phyloP scores from a whole-genome alignment of 1,140 invertebrate species.

The Drosophila erecta region DNA sequence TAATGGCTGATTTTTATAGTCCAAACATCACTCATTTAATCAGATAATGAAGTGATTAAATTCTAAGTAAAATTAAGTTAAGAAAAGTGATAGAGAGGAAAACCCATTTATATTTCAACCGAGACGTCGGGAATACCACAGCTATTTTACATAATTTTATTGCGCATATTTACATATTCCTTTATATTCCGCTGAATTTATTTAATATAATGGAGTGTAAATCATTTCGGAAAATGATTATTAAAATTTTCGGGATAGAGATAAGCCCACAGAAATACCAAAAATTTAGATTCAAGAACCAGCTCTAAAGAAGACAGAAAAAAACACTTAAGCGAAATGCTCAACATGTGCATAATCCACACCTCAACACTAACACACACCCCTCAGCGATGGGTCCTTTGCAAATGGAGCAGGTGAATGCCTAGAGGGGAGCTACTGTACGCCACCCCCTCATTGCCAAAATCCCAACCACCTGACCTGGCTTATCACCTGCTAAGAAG shows the following conservation, averaged over 20 bases:
- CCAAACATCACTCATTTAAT: no score
- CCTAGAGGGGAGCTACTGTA: slow-evolving; percentile 15
- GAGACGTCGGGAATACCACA: neutral
- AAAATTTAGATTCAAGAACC: slow-evolving; percentile 12
- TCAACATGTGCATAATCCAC: slow-evolving; percentile 73
- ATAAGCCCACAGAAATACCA: neutral
- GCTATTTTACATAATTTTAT: slow-evolving; percentile 24
- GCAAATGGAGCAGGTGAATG: slow-evolving; percentile 61
- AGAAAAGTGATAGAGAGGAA: neutral
- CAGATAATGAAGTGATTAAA: neutral
- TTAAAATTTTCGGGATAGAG: slow-evolving; percentile 54
- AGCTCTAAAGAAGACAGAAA: slow-evolving; percentile 1
- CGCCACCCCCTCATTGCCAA: slow-evolving; percentile 35
- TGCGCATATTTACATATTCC: slow-evolving; percentile 13
- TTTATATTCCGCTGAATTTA: slow-evolving; percentile 23
- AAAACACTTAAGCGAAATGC: slow-evolving; percentile 53
- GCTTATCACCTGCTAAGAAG: slow-evolving; percentile 62
- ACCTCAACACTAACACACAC: slow-evolving; percentile 10
- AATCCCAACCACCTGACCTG: slow-evolving; percentile 44
- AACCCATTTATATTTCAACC: no score
- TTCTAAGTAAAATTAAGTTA: neutral
- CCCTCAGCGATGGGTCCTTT: slow-evolving; percentile 23
- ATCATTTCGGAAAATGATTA: slow-evolving; percentile 64
- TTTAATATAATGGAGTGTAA: slow-evolving; percentile 44
- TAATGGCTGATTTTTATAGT: no score